These are phyloP conservation scores for Ceuthmochares aereus DNA, from an alignment of 2,113 vertebrate species.

Conservation along the genomic window DNA sequence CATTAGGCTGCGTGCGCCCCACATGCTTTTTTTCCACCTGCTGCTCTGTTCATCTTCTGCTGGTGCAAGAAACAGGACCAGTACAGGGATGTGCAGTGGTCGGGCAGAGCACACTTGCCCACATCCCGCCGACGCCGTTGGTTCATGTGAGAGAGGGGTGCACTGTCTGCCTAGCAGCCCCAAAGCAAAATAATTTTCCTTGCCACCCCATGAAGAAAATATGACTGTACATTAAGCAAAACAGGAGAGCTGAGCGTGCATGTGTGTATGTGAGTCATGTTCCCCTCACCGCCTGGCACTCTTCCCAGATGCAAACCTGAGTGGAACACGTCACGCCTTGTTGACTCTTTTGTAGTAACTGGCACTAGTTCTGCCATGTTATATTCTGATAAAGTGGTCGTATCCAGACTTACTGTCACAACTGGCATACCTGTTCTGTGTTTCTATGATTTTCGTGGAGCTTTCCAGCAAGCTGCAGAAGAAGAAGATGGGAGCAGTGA, in stretches of 20 bases:
- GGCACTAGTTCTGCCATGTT: constrained; percentile 35
- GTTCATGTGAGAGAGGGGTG: not conserved
- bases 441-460: not conserved
- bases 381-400: not conserved
- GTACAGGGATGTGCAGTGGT: not conserved
- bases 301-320: constrained; percentile 33
- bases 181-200: not conserved
- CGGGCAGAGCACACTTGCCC: not conserved
- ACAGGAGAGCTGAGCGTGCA: not conserved
- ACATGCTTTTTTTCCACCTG: not conserved
- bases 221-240: not conserved
- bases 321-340: constrained; percentile 51
- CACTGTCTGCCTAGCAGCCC: not conserved
- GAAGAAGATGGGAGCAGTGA: not conserved
- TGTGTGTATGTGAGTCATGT: not conserved
- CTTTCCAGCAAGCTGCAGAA: not conserved
- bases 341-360: constrained; percentile 44
- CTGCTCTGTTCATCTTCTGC: not conserved
- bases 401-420: constrained; percentile 1
- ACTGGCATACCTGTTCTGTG: not conserved
- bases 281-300: constrained; percentile 7
- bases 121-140: accelerated
- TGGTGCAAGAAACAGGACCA: not conserved
- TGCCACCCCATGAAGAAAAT: constrained; percentile 26
- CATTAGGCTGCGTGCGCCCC: not conserved